phyloP scores from a whole-genome alignment of 2,888 invertebrate species.

The Dolomedes plantarius region DNA sequence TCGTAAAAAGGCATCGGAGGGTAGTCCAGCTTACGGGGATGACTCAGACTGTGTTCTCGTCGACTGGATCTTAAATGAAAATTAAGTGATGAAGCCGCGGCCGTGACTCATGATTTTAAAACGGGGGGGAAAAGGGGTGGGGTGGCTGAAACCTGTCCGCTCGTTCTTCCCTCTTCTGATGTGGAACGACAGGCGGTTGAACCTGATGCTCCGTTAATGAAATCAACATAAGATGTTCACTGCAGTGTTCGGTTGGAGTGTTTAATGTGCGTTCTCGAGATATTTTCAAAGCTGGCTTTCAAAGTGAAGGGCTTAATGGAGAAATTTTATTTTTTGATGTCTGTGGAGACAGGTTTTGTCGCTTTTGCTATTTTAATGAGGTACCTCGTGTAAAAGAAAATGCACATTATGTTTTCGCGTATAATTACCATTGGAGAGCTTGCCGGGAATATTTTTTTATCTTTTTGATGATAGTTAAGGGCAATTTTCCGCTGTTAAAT shows the following conservation, averaged over 20 bases:
- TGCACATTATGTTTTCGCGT: no score
- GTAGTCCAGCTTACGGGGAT: not conserved
- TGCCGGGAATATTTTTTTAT: no score
- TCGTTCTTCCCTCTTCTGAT: not conserved
- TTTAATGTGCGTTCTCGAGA: not conserved
- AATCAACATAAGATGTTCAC: not conserved
- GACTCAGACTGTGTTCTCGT: conserved; percentile 28
- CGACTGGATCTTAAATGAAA: conserved; percentile 67
- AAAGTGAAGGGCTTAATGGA: not conserved
- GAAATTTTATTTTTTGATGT: no score
- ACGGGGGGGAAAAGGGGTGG: not conserved
- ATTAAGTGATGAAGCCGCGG: conserved; percentile 55
- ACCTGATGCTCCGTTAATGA: conserved; percentile 9
- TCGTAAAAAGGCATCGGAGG: not conserved
- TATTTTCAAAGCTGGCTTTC: not conserved
- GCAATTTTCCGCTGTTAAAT: no score
- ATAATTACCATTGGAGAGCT: no score
- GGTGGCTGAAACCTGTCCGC: conserved; percentile 4
- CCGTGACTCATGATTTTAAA: conserved; percentile 38
- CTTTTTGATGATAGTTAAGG: no score
- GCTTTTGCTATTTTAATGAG: no score
- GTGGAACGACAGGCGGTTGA: not conserved
- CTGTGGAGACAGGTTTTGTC: no score
- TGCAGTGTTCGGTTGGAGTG: not conserved
- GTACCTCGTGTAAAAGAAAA: no score